Percentiles rank a stretch among this genome's conserved stretches.
These are phyloP conservation scores for Tetramorium parvispinum DNA, from an alignment of 1,140 invertebrate genomes.

Conservation along the genomic window DNA sequence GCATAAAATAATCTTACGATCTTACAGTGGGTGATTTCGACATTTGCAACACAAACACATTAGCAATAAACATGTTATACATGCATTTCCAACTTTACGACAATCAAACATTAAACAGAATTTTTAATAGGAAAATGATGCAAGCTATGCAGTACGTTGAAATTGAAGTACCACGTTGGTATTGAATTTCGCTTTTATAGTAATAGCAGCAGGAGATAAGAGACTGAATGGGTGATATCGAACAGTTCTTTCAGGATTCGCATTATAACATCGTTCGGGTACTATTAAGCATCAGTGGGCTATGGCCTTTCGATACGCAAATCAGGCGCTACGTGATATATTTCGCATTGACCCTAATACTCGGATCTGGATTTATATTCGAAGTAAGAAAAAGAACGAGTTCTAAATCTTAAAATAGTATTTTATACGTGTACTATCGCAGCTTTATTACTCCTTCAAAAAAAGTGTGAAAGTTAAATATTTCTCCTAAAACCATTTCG, in stretches of 20 bases:
- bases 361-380: conserved; percentile 18
- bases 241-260: conserved; percentile 12
- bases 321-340: conserved; percentile 3
- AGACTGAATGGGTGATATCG: background rate
- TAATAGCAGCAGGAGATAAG: background rate
- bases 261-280: conserved; percentile 14
- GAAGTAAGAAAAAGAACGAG: background rate
- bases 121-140: background rate
- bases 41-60: background rate
- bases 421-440: background rate
- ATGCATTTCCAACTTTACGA: background rate
- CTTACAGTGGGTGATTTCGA: background rate
- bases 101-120: conserved; percentile 29
- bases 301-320: conserved; percentile 21
- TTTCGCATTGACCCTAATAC: background rate
- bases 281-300: background rate
- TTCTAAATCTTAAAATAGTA: background rate
- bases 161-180: no score
- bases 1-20: conserved; percentile 3
- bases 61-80: no score
- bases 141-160: background rate
- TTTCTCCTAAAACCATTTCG: background rate
- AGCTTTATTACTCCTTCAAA: background rate
- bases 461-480: background rate
- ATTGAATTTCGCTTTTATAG: background rate